Evolutionary conservation across 2,797 vertebrate species (phyloP).

Genomic region (Halcyon leucocephala): DNA sequence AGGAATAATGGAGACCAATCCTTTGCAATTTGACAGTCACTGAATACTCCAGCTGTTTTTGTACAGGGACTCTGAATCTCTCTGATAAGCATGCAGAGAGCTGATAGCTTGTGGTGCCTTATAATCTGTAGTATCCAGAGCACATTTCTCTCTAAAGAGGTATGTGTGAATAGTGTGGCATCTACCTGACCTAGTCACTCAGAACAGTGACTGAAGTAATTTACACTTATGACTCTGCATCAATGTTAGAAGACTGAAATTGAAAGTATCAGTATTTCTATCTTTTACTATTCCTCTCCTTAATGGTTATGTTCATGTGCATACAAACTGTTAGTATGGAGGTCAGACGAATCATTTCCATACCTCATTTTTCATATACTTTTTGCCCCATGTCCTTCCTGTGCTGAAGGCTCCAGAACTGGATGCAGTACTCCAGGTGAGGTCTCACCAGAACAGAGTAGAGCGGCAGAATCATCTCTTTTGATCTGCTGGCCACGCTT

Average conservation of each 20-base stretch:
- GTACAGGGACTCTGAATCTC: slow-evolving; percentile 16
- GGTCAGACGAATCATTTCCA: neutral
- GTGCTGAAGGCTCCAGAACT: too few relatives aligned
- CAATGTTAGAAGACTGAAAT: neutral
- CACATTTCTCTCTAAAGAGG: neutral
- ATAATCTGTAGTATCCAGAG: slow-evolving; percentile 17
- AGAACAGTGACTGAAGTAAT: slow-evolving; percentile 15
- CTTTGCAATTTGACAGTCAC: slow-evolving; percentile 3
- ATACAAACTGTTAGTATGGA: neutral
- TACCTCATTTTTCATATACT: neutral
- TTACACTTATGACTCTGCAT: neutral
- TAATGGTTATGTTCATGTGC: neutral
- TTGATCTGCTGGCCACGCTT: too few relatives aligned
- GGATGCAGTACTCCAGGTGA: too few relatives aligned
- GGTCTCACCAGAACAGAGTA: too few relatives aligned
- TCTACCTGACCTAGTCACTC: slow-evolving; percentile 11
- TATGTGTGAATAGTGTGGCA: neutral
- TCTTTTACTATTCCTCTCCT: neutral
- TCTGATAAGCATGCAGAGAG: slow-evolving; percentile 11
- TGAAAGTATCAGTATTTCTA: neutral
- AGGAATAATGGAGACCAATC: slow-evolving; percentile 2
- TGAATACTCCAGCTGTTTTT: slow-evolving; percentile 20
- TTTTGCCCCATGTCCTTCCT: neutral
- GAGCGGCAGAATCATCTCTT: too few relatives aligned
- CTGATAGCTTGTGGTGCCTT: slow-evolving; percentile 13